Evolutionary conservation across 2,797 vertebrate genomes (phyloP).

Genomic region (Gymnoscopelus microlampas): DNA sequence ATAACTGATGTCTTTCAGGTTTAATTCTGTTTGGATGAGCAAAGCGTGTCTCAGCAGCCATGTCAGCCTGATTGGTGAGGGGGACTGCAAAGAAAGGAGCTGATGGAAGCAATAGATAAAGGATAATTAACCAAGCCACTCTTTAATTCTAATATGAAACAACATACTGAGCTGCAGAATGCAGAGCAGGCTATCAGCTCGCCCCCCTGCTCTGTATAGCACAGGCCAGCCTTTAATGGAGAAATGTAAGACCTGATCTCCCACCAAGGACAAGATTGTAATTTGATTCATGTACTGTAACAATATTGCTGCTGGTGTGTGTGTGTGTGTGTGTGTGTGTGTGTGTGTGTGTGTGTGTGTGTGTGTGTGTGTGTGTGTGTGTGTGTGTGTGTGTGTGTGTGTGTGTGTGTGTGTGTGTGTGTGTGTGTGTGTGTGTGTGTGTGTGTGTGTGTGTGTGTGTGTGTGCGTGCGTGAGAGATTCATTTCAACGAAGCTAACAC

Average conservation of each 20-base stretch:
- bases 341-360: conserved; percentile 5
- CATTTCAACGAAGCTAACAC: too few species aligned
- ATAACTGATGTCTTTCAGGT: conserved; percentile 63
- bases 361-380: conserved; percentile 18
- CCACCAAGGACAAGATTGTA: conserved; percentile 53
- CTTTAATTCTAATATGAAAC: conserved; percentile 49
- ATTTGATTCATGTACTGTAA: conserved; percentile 46
- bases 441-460: too few species aligned
- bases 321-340: conserved; percentile 12
- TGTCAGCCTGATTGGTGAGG: conserved; percentile 52
- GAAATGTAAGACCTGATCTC: conserved; percentile 35
- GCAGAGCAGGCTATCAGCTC: conserved; percentile 21
- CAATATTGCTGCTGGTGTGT: conserved; percentile 32
- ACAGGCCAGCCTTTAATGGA: conserved; percentile 28
- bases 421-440: too few species aligned
- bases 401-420: too few species aligned
- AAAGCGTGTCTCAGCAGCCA: conserved; percentile 51
- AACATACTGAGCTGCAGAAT: conserved; percentile 5
- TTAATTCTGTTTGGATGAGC: conserved; percentile 72
- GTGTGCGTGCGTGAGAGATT: too few species aligned
- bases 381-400: conserved; percentile 1
- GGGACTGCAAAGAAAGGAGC: conserved; percentile 41
- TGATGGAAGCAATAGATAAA: conserved; percentile 63
- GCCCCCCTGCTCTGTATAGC: conserved; percentile 33
- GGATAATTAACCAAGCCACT: conserved; percentile 61